These are phyloP conservation scores for Anseranas semipalmata DNA, from an alignment of 2,113 vertebrate genomes.

Conservation along the genomic window DNA sequence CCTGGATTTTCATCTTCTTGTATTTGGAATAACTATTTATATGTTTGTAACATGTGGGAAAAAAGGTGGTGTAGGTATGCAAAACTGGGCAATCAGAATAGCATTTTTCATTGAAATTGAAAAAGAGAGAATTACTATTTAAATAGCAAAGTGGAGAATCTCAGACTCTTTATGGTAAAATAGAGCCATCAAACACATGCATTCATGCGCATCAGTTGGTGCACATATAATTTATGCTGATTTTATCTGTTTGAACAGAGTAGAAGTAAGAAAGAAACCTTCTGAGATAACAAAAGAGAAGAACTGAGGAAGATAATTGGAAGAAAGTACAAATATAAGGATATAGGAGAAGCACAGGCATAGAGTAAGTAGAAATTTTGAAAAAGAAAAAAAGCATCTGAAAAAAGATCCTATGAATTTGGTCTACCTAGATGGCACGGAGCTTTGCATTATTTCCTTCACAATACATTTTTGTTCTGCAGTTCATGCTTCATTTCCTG, in stretches of 20 bases:
- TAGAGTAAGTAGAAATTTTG: background rate
- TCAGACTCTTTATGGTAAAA: background rate
- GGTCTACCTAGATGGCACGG: background rate
- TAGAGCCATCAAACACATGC: background rate
- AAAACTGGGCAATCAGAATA: background rate
- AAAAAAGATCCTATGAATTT: background rate
- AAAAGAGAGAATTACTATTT: background rate
- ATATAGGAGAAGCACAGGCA: background rate
- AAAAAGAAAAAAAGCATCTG: background rate
- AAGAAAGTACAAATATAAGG: background rate
- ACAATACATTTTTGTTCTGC: background rate
- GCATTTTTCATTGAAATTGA: background rate
- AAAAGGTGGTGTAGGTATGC: background rate
- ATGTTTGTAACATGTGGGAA: background rate
- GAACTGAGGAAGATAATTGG: background rate
- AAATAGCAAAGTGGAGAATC: background rate
- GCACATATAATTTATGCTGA: background rate
- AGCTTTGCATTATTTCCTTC: background rate
- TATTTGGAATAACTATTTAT: background rate
- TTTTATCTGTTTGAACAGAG: background rate
- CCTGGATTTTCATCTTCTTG: background rate
- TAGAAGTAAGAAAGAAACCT: background rate
- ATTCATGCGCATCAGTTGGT: background rate
- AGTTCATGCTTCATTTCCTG: background rate
- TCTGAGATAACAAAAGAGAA: background rate